phyloP scores from a whole-genome alignment of 2,888 invertebrate species.

The Xanthia icteritia region DNA sequence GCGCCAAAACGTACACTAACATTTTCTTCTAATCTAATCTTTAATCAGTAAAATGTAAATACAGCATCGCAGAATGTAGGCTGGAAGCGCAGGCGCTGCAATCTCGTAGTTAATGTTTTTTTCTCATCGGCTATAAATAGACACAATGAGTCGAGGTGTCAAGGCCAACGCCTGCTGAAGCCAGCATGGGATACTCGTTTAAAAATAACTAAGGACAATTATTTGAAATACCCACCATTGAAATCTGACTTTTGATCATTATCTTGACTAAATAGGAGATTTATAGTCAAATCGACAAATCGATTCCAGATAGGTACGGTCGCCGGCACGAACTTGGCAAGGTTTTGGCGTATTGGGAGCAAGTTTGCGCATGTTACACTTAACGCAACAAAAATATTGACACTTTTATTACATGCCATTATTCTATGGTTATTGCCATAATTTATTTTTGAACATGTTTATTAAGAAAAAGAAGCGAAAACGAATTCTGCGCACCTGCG shows the following conservation, averaged over 20 bases:
- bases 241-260: background rate
- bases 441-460: too few species aligned
- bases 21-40: slow-evolving; percentile 37
- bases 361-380: too few species aligned
- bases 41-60: slow-evolving; percentile 28
- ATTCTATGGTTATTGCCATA: too few species aligned
- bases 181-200: slow-evolving; percentile 26
- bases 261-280: background rate
- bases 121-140: slow-evolving; percentile 63
- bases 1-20: background rate
- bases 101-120: slow-evolving; percentile 51
- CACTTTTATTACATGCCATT: too few species aligned
- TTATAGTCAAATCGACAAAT: too few species aligned
- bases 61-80: slow-evolving; percentile 15
- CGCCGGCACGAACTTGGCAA: too few species aligned
- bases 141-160: slow-evolving; percentile 62
- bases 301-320: too few species aligned
- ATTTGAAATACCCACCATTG: background rate
- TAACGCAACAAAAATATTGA: too few species aligned
- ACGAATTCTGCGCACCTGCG: too few species aligned
- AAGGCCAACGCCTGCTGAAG: slow-evolving; percentile 54
- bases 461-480: too few species aligned
- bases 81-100: slow-evolving; percentile 39
- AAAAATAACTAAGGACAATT: background rate
- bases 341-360: too few species aligned